A percentile compares a stretch with the other conserved stretches of the same genome.
Evolutionary conservation across 2,888 invertebrate species (phyloP).

Genomic region (Synanthedon formicaeformis): DNA sequence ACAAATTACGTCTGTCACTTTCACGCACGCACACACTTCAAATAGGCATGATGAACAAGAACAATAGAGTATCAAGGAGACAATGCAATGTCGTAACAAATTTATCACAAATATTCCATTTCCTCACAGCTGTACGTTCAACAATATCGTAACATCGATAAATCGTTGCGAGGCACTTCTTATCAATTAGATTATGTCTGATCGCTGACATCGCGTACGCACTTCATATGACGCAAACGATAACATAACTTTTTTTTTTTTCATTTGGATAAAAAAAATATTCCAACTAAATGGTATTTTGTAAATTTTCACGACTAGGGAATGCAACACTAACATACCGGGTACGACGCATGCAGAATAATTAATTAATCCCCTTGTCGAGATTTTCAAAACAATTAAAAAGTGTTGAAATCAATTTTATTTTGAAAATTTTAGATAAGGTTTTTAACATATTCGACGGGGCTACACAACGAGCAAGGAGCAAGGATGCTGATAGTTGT

Average conservation of each 20-base stretch:
- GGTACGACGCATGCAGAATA: too few relatives aligned
- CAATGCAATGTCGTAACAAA: background rate
- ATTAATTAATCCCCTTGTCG: too few relatives aligned
- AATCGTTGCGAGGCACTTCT: constrained; percentile 2
- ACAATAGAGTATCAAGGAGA: constrained; percentile 53
- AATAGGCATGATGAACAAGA: constrained; percentile 46
- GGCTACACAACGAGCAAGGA: too few relatives aligned
- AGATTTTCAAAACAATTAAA: too few relatives aligned
- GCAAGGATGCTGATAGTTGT: too few relatives aligned
- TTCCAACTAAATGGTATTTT: too few relatives aligned
- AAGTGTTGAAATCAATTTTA: too few relatives aligned
- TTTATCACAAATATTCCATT: constrained; percentile 13
- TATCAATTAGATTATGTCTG: constrained; percentile 7
- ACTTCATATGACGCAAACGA: constrained; percentile 11
- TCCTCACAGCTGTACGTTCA: constrained; percentile 4
- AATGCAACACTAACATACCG: too few relatives aligned
- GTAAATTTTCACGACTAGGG: too few relatives aligned
- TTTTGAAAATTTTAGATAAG: too few relatives aligned
- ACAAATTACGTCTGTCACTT: constrained; percentile 30
- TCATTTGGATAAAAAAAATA: too few relatives aligned
- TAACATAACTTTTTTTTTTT: background rate
- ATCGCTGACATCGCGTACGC: constrained; percentile 7
- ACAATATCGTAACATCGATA: constrained; percentile 1
- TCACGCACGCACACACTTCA: constrained; percentile 26
- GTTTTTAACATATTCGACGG: too few relatives aligned